Percentiles rank a stretch among this genome's conserved stretches.
phyloP scores from a whole-genome alignment of 2,113 vertebrate species.

The Tragulus kanchil region DNA sequence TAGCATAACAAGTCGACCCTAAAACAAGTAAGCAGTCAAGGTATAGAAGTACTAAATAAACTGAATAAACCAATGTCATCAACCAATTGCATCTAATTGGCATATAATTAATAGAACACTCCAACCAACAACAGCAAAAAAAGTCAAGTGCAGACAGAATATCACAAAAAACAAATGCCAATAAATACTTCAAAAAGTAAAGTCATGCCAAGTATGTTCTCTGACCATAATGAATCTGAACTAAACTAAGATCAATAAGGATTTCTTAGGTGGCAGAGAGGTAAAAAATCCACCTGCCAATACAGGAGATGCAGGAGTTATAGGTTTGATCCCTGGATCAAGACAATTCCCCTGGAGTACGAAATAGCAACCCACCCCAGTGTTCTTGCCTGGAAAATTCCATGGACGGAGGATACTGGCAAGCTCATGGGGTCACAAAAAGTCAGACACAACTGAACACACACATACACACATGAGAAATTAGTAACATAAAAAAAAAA shows the following conservation, averaged over 20 bases:
- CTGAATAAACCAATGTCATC: neutral
- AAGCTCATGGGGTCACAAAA: neutral
- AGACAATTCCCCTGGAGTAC: neutral
- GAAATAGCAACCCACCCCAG: neutral
- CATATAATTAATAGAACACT: neutral
- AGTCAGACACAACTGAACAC: neutral
- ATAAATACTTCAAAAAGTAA: neutral
- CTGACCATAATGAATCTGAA: neutral
- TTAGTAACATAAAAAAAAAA: neutral
- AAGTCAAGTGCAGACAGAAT: neutral
- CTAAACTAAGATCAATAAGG: conserved; percentile 6
- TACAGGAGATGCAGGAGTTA: neutral
- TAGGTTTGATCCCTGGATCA: neutral
- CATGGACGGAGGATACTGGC: neutral
- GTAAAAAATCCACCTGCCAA: neutral
- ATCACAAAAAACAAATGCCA: conserved; percentile 11
- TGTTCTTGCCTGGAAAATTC: neutral
- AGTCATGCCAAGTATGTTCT: conserved; percentile 23
- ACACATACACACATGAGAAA: neutral
- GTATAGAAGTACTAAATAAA: neutral
- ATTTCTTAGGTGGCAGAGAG: neutral
- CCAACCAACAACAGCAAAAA: neutral
- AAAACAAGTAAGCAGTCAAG: neutral
- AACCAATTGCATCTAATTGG: neutral
- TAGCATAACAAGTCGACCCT: neutral